phyloP scores from a whole-genome alignment of 2,113 vertebrate species.

The Diglossa brunneiventris region DNA sequence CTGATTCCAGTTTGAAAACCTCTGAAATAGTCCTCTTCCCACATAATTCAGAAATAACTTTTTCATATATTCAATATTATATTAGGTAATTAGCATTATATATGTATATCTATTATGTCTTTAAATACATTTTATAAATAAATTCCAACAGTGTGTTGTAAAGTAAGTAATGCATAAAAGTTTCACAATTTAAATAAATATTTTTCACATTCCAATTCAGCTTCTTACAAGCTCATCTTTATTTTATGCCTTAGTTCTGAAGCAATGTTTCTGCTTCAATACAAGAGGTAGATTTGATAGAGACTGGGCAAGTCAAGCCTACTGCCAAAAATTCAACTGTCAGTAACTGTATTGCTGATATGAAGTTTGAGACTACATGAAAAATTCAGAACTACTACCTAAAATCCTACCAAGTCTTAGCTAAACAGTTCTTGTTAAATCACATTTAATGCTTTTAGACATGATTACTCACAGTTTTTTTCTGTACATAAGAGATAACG shows the following conservation, averaged over 20 bases:
- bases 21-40: slow-evolving; percentile 13
- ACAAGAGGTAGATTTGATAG: slow-evolving; percentile 77
- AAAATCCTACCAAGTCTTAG: slow-evolving; percentile 62
- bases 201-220: slow-evolving; percentile 78
- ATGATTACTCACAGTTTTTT: slow-evolving; percentile 57
- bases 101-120: slow-evolving; percentile 35
- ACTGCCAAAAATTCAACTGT: slow-evolving; percentile 68
- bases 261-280: slow-evolving; percentile 69
- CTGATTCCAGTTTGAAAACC: slow-evolving; percentile 4
- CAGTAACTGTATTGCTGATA: slow-evolving; percentile 62
- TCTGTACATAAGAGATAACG: slow-evolving; percentile 59
- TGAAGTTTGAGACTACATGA: slow-evolving; percentile 62
- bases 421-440: slow-evolving; percentile 60
- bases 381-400: slow-evolving; percentile 60
- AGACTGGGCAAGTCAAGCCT: slow-evolving; percentile 64
- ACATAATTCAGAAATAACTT: slow-evolving; percentile 42
- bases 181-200: slow-evolving; percentile 76
- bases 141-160: slow-evolving; percentile 56
- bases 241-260: slow-evolving; percentile 68
- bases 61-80: slow-evolving; percentile 50
- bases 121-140: slow-evolving; percentile 72
- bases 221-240: slow-evolving; percentile 64
- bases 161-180: slow-evolving; percentile 69
- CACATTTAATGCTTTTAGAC: slow-evolving; percentile 59
- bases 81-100: slow-evolving; percentile 54